These are phyloP conservation scores for Picathartes gymnocephalus DNA, from an alignment of 2,113 vertebrate genomes.

Conservation along the genomic window DNA sequence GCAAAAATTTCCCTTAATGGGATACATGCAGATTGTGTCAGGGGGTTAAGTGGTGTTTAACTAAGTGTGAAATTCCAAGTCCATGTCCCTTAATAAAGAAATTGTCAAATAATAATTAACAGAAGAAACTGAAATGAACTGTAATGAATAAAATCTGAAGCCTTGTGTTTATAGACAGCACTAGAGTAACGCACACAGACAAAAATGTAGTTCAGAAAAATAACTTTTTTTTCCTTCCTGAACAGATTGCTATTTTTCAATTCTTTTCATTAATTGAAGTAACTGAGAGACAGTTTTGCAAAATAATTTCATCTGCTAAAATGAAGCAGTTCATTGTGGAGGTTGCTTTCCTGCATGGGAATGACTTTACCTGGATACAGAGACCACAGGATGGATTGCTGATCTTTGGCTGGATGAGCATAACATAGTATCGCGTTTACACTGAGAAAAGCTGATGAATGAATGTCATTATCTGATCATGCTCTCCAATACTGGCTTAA, in stretches of 20 bases:
- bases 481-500: not conserved
- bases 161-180: not conserved
- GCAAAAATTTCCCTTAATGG: conserved; percentile 42
- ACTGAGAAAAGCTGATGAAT: not conserved
- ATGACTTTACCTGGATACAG: not conserved
- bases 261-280: not conserved
- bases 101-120: not conserved
- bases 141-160: not conserved
- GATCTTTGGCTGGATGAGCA: not conserved
- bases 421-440: not conserved
- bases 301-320: not conserved
- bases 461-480: not conserved
- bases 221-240: not conserved
- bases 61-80: conserved; percentile 29
- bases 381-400: not conserved
- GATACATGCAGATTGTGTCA: not conserved
- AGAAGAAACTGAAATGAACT: not conserved
- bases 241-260: not conserved
- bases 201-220: not conserved
- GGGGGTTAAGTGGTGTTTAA: conserved; percentile 31
- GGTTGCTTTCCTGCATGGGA: not conserved
- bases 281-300: not conserved
- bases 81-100: not conserved
- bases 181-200: not conserved
- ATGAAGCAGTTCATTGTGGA: not conserved